These are phyloP conservation scores for Gallinago paraguaiae DNA, from an alignment of 2,113 vertebrate genomes.

Conservation along the genomic window DNA sequence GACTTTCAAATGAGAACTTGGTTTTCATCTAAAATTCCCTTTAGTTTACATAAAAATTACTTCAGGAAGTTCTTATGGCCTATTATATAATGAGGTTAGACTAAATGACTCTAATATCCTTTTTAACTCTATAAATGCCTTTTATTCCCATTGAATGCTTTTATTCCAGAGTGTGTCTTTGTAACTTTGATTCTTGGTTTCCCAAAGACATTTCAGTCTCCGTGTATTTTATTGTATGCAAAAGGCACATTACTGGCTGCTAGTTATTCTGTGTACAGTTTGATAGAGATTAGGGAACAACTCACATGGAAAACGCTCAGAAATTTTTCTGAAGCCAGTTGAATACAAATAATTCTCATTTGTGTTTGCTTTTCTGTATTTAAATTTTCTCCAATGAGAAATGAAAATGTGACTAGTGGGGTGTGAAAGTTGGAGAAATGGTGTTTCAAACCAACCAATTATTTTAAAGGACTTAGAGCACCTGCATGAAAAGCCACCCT, in stretches of 20 bases:
- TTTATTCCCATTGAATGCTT: background rate
- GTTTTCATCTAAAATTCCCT: background rate
- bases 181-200: background rate
- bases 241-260: background rate
- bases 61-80: background rate
- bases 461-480: background rate
- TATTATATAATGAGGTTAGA: background rate
- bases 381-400: conserved; percentile 27
- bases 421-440: conserved; percentile 23
- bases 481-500: background rate
- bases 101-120: background rate
- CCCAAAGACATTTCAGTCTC: background rate
- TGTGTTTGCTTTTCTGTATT: conserved; percentile 27
- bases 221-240: background rate
- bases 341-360: conserved; percentile 27
- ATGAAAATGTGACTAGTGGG: conserved; percentile 29
- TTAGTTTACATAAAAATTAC: background rate
- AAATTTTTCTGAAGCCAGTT: conserved; percentile 10
- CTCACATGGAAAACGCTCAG: conserved; percentile 25
- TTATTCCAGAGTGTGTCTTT: background rate
- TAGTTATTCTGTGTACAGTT: conserved; percentile 22
- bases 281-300: conserved; percentile 34
- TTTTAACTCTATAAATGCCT: background rate
- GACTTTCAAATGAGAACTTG: background rate
- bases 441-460: background rate